Conservation (phyloP, 2,797 vertebrate species). For the Eulemur albifrons region DNA sequence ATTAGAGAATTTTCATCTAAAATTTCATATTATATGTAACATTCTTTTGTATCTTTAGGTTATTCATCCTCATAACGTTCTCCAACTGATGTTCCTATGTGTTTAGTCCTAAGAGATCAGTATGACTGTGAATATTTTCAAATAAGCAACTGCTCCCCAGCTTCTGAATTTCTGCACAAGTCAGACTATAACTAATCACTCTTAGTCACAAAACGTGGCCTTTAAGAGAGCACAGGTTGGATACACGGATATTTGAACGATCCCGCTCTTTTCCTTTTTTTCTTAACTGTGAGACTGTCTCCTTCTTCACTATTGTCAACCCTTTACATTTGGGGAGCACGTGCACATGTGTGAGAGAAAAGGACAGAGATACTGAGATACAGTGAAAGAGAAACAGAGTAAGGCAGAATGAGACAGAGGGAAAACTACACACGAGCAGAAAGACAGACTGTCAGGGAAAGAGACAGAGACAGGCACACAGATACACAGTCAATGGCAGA, state of each 20-base stretch:
- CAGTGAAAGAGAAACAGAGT: not conserved
- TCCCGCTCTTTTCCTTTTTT: not conserved
- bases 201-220: not conserved
- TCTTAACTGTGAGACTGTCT: rapidly evolving
- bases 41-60: not conserved
- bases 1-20: not conserved
- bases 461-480: not conserved
- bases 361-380: not conserved
- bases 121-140: not conserved
- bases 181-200: not conserved
- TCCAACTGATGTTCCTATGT: not conserved
- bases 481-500: not conserved
- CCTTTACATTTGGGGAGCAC: not conserved
- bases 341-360: not conserved
- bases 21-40: not conserved
- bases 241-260: not conserved
- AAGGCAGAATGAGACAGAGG: not conserved
- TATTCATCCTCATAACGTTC: not conserved
- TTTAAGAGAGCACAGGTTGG: not conserved
- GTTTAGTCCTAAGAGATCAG: not conserved
- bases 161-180: not conserved
- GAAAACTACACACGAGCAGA: not conserved
- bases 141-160: not conserved
- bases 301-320: not conserved
- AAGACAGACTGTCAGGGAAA: not conserved